Conservation (phyloP, 2,113 vertebrate genomes). For the Microcebus ravelobensis region DNA sequence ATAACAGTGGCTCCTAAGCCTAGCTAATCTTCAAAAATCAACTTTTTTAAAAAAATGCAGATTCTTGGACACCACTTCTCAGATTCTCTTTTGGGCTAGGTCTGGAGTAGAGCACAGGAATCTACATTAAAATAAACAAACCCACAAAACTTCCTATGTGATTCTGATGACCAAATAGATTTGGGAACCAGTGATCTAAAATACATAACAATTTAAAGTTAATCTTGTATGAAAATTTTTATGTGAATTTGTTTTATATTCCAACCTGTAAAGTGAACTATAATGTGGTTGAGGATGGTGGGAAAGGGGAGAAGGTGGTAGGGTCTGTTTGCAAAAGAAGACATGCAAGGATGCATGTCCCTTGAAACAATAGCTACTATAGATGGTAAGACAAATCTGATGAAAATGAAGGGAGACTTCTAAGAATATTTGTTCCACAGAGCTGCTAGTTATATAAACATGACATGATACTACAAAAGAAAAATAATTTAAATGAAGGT, state of each 20-base stretch:
- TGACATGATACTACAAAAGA: background rate
- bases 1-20: background rate
- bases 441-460: background rate
- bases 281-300: background rate
- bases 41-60: background rate
- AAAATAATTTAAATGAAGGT: background rate
- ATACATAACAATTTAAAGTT: background rate
- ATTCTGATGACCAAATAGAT: constrained; percentile 10
- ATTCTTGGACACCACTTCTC: background rate
- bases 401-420: background rate
- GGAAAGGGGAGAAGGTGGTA: background rate
- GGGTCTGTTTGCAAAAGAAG: background rate
- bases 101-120: background rate
- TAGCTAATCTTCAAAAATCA: background rate
- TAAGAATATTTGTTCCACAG: background rate
- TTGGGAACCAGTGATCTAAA: constrained; percentile 7
- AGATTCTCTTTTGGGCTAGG: constrained; percentile 26
- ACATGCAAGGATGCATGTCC: background rate
- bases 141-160: background rate
- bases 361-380: background rate
- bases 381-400: background rate
- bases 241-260: background rate
- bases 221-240: background rate
- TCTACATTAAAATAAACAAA: background rate
- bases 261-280: background rate